Evolutionary conservation across 1,140 invertebrate genomes (phyloP).

Genomic region (Drosophila willistoni): DNA sequence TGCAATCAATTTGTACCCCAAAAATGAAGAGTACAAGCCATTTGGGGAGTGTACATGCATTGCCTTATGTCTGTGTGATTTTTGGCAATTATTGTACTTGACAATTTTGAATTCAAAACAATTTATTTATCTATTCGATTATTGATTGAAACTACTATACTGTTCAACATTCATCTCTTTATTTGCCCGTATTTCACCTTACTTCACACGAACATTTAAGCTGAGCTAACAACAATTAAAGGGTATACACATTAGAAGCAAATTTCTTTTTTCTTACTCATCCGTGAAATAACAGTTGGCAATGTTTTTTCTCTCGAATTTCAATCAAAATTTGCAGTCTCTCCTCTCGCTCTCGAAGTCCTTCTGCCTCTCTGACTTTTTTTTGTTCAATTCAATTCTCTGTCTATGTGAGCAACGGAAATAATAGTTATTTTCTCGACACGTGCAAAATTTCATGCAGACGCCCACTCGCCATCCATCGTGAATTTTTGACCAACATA

Average conservation of each 20-base stretch:
- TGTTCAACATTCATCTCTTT: neutral
- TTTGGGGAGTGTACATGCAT: neutral
- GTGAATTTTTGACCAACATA: constrained; percentile 12
- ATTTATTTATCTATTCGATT: too few relatives aligned
- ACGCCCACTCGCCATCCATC: constrained; percentile 9
- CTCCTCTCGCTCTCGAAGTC: neutral
- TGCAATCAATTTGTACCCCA: constrained; percentile 36
- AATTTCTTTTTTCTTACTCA: constrained; percentile 15
- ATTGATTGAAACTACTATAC: too few relatives aligned
- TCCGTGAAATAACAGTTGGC: constrained; percentile 38
- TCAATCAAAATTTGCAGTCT: constrained; percentile 52
- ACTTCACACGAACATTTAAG: too few relatives aligned
- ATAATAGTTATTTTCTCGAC: constrained; percentile 71
- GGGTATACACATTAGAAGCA: constrained; percentile 29
- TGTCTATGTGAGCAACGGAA: constrained; percentile 38
- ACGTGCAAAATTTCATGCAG: constrained; percentile 41
- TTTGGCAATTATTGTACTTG: too few relatives aligned
- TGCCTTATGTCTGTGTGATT: neutral
- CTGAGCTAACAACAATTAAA: constrained; percentile 8
- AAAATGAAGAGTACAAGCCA: neutral
- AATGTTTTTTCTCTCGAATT: constrained; percentile 48
- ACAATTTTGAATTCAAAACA: neutral
- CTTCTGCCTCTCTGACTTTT: constrained; percentile 29
- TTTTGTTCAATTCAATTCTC: constrained; percentile 31
- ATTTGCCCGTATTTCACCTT: too few relatives aligned